phyloP scores from a whole-genome alignment of 2,113 vertebrate species.

The Gavialis gangeticus region DNA sequence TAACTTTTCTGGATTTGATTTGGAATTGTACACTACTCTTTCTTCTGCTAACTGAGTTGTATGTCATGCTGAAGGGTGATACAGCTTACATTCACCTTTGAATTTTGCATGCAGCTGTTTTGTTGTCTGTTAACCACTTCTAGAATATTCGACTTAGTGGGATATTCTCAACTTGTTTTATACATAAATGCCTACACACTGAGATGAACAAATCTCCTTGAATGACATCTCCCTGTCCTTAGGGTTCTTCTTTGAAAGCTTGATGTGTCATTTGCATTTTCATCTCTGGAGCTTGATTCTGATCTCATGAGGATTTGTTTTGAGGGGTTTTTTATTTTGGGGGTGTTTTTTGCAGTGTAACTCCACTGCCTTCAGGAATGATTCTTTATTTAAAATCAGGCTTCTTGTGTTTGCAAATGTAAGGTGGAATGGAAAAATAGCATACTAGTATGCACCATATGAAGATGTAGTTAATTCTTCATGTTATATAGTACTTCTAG shows the following conservation, averaged over 20 bases:
- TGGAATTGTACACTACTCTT: background rate
- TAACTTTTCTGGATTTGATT: background rate
- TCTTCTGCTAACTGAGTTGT: background rate
- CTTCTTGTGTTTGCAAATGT: background rate
- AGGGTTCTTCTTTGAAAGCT: background rate
- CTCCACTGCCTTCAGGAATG: background rate
- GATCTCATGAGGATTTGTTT: rapidly evolving
- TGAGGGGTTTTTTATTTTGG: no score
- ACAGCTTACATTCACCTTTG: background rate
- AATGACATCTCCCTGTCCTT: background rate
- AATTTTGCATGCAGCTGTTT: background rate
- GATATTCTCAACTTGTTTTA: background rate
- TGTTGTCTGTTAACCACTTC: background rate
- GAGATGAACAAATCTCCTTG: background rate
- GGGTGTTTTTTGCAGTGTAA: background rate
- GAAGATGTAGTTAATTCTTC: background rate
- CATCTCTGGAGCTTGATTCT: background rate
- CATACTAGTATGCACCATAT: background rate
- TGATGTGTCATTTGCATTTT: background rate
- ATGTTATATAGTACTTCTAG: background rate
- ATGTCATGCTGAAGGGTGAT: background rate
- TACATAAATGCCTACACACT: background rate
- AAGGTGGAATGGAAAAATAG: background rate
- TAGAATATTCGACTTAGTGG: background rate
- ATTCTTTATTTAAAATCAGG: background rate